Base-by-base conservation (phyloP, 1,140 invertebrate species). In the Drosophila guanche region DNA sequence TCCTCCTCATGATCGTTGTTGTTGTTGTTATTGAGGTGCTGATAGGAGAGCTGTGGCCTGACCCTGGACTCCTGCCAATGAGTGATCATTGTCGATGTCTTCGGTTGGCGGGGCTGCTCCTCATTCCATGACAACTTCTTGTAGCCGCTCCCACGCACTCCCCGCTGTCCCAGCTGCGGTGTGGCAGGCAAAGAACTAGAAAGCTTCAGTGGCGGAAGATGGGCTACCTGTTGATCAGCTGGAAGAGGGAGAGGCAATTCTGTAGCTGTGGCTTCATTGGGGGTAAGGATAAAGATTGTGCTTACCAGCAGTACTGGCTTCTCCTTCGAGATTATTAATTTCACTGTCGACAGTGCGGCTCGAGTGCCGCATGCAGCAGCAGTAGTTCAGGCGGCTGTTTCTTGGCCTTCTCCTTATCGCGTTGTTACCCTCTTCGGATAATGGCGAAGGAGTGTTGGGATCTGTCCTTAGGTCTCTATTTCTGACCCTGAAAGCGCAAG, bases 161-260 rank as follows among this genome's bases (percentile, higher is more conserved):
- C 56, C 45, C 77, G 55, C 22, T 84, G 76, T 63, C 68, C 71
- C 14, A 85, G 58, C 46, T 85, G 77, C 12, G 81, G 79, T 51
- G 81, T 84, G 3, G 60, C 61, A 14, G 81, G 81, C 58, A 85
- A 47, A 12, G 81, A 85, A 22, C 68, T 79, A 12, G 81, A 73
- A 22, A 72, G 61, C 50, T 79, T 83, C 14, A 50, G 46, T 10
- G 65, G 50, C 7, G 43, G 23, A 25, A 45, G 42, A 10, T 67
- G 61, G 29, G 60, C 29, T 43, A 14, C 60, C 42, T 62, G 41
- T 23, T 40, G 61, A 27, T 25, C 50, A 23, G 23, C 42, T 46
- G 43, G 0, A 37, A 12, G 4, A 6, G 25, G 25, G 5, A 37
- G 33, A 12, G 10, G 29, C 29, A 33, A 33, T 8, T 33, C 8